These are phyloP conservation scores for Tetramorium bicarinatum DNA, from an alignment of 2,888 invertebrate species.

Conservation along the genomic window DNA sequence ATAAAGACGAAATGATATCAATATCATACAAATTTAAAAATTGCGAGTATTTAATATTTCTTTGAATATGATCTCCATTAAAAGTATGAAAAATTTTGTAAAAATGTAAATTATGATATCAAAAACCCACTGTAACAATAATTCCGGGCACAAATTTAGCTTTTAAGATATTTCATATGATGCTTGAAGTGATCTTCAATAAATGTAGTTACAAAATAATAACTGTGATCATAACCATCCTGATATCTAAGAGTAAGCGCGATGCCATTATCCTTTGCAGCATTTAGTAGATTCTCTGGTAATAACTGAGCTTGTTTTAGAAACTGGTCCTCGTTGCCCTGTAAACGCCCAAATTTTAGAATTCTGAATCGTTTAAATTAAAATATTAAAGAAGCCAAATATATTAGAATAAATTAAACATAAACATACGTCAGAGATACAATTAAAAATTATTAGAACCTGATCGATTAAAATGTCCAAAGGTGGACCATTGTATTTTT, in stretches of 20 bases:
- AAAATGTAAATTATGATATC: slow-evolving; percentile 45
- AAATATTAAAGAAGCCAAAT: not conserved
- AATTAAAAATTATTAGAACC: slow-evolving; percentile 86
- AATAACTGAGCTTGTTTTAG: slow-evolving; percentile 91
- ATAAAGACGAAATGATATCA: not conserved
- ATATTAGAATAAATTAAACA: not conserved
- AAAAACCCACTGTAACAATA: slow-evolving; percentile 7
- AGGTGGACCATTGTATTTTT: slow-evolving; percentile 94
- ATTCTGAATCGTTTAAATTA: slow-evolving; percentile 5
- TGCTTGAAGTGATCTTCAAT: slow-evolving; percentile 97
- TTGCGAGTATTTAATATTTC: not conserved
- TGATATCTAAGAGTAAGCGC: slow-evolving; percentile 91
- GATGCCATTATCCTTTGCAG: slow-evolving; percentile 90
- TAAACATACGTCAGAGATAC: not conserved
- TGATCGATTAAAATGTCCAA: slow-evolving; percentile 96
- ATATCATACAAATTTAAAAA: not conserved
- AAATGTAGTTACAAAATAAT: slow-evolving; percentile 96
- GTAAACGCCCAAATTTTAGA: slow-evolving; percentile 73
- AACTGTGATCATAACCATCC: slow-evolving; percentile 97
- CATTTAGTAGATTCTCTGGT: slow-evolving; percentile 93
- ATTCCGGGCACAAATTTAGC: slow-evolving; percentile 70
- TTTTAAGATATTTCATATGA: slow-evolving; percentile 93
- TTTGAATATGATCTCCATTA: slow-evolving; percentile 2
- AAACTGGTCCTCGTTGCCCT: slow-evolving; percentile 95
- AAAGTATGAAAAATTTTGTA: not conserved